phyloP scores from a whole-genome alignment of 64 coral and sea anemone species.

The Stichodactyla mertensii region DNA sequence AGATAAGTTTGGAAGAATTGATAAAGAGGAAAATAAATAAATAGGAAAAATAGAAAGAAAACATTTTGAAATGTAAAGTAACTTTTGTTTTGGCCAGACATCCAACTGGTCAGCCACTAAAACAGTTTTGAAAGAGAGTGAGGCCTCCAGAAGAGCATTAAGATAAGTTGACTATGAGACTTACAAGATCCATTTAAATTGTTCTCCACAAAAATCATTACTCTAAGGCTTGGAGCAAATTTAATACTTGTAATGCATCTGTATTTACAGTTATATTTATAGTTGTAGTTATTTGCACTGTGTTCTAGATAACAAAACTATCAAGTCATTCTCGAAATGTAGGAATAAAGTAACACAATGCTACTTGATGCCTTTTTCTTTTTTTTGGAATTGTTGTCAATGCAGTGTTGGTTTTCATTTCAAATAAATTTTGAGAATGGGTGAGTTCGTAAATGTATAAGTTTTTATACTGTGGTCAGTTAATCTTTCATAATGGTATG shows the following conservation, averaged over 20 bases:
- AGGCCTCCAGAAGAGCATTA: background rate
- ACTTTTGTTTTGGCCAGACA: background rate
- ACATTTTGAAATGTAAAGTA: background rate
- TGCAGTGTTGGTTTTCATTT: too few relatives aligned
- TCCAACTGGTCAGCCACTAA: background rate
- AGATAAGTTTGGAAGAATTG: background rate
- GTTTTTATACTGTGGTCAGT: too few relatives aligned
- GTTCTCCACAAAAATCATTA: too few relatives aligned
- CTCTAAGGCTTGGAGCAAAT: background rate
- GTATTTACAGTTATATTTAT: background rate
- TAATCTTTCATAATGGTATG: too few relatives aligned
- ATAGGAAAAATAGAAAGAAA: background rate
- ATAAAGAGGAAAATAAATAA: too few relatives aligned
- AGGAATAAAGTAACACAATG: too few relatives aligned
- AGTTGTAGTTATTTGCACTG: background rate
- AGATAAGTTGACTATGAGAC: too few relatives aligned
- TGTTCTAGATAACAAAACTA: constrained; percentile 7
- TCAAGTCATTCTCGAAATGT: background rate
- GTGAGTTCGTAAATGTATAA: too few relatives aligned
- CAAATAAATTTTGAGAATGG: too few relatives aligned
- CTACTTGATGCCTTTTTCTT: too few relatives aligned
- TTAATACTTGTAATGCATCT: background rate
- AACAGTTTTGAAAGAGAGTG: background rate
- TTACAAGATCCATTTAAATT: too few relatives aligned
- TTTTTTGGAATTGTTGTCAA: too few relatives aligned